phyloP scores from a whole-genome alignment of 1,140 invertebrate genomes.

The Drosophila yakuba region DNA sequence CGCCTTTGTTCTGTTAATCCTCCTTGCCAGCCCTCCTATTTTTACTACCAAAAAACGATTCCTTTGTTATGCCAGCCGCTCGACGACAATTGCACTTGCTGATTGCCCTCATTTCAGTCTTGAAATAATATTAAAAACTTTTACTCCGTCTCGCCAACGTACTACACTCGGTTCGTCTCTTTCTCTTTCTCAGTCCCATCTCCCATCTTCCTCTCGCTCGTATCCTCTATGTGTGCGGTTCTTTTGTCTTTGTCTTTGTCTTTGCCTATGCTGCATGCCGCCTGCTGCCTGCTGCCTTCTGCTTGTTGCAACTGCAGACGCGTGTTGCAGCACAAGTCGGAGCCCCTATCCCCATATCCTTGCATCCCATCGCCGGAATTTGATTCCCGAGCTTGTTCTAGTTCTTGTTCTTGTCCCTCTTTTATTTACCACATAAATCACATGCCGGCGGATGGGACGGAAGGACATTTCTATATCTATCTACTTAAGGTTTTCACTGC shows the following conservation, averaged over 20 bases:
- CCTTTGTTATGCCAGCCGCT: slow-evolving; percentile 80
- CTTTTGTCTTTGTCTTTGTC: slow-evolving; percentile 49
- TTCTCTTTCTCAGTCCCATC: slow-evolving; percentile 21
- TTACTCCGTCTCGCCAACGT: slow-evolving; percentile 54
- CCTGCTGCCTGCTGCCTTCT: slow-evolving; percentile 7
- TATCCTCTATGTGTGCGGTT: not conserved
- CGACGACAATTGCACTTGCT: slow-evolving; percentile 77
- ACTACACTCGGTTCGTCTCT: slow-evolving; percentile 20
- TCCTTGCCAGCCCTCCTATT: slow-evolving; percentile 10
- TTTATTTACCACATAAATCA: slow-evolving; percentile 83
- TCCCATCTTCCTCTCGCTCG: slow-evolving; percentile 26
- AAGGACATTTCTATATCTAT: slow-evolving; percentile 81
- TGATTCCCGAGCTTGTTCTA: slow-evolving; percentile 69
- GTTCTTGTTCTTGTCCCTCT: slow-evolving; percentile 51
- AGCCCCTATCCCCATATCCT: slow-evolving; percentile 44
- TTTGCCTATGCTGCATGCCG: slow-evolving; percentile 22
- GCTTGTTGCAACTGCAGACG: slow-evolving; percentile 47
- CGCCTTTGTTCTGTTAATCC: slow-evolving; percentile 46
- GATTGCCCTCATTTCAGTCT: slow-evolving; percentile 82
- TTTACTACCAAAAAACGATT: slow-evolving; percentile 50
- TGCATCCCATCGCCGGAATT: slow-evolving; percentile 36
- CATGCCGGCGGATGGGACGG: slow-evolving; percentile 41
- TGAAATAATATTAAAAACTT: slow-evolving; percentile 83
- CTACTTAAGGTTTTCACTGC: slow-evolving; percentile 69
- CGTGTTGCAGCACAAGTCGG: slow-evolving; percentile 36